Evolutionary conservation across 2,113 vertebrate species (phyloP), one percentile per base, ranked within the genome.

Genomic region (Romanogobio albipinnatus): DNA sequence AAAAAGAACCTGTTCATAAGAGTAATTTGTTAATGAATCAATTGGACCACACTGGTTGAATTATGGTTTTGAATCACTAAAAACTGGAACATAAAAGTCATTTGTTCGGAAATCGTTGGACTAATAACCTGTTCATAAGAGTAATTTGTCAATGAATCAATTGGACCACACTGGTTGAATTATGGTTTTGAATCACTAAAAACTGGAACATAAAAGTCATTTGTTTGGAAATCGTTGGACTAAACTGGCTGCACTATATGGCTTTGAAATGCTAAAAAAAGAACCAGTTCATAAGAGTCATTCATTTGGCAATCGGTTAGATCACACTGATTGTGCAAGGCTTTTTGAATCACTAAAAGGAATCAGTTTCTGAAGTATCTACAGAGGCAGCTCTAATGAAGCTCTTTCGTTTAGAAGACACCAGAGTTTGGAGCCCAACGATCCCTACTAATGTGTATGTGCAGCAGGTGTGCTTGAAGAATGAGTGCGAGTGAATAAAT

Each of bases 401-500:
- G 45, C 58, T 81, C 36, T 43, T 36, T 75, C 80, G 64, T 77
- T 82, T 51, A 24, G 49, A 64, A n/a, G 74, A 36, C 56, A 77
- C 24, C 68, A 56, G 39, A 39, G 15, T 86, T 56, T 51, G 33
- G 58, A 75, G 29, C 51, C 15, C 3, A 43, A 15, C 5, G 7
- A 4, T 59, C 33, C 24, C 6, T 15, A 36, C 43, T 17, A 78
- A 78, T 15, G 1, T 5, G 6, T 77, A 14, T 22, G 29, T 78
- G 56, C 10, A 59, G 11, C 56, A 29, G 58, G 49, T 79, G 10
- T 33, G 43, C 74, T 80, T 29, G 19, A 59, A 73, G 15, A 22
- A n/a, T 76, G 39, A 71, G 75, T 73, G 39, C 79, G 76, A 73
- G 11, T 83, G 70, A 64, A 47, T 84, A 24, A 24, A 62, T 83